phyloP scores from a whole-genome alignment of 37 sponge, comb jelly and placozoan species.

The Eunapius fragilis region DNA sequence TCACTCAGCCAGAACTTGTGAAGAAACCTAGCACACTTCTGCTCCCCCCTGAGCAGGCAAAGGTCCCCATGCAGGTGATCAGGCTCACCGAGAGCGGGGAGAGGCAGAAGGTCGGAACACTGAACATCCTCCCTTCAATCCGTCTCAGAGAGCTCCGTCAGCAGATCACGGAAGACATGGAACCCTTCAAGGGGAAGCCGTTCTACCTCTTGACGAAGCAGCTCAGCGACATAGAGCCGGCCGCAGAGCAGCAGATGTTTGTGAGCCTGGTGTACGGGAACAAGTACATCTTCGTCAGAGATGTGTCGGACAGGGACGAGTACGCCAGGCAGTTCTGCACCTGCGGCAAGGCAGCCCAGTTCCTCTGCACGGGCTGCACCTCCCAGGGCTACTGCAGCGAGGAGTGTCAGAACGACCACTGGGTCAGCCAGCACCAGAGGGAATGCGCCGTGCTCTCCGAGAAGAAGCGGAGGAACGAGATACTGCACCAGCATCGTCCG shows the following conservation, averaged over 20 bases:
- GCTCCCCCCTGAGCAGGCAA: slow-evolving; percentile 55
- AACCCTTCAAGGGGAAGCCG: slow-evolving; percentile 53
- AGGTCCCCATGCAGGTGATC: slow-evolving; percentile 55
- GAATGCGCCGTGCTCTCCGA: slow-evolving; percentile 66
- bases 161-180: slow-evolving; percentile 58
- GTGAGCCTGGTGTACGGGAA: slow-evolving; percentile 72
- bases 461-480: slow-evolving; percentile 61
- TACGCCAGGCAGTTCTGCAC: slow-evolving; percentile 69
- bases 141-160: slow-evolving; percentile 77
- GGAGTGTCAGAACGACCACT: slow-evolving; percentile 75
- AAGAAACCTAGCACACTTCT: neutral
- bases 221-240: slow-evolving; percentile 77
- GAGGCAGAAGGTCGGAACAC: slow-evolving; percentile 41
- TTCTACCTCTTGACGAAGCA: slow-evolving; percentile 85
- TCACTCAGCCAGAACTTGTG: neutral
- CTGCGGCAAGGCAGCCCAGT: slow-evolving; percentile 83
- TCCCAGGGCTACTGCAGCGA: slow-evolving; percentile 78
- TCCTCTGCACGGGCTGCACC: slow-evolving; percentile 80
- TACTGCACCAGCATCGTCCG: slow-evolving; percentile 16
- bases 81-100: slow-evolving; percentile 46
- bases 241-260: slow-evolving; percentile 77
- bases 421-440: slow-evolving; percentile 68
- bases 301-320: slow-evolving; percentile 25
- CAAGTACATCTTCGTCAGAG: slow-evolving; percentile 62
- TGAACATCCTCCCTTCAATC: slow-evolving; percentile 65